Conservation (phyloP, 2,888 invertebrate species). For the Drosophila maculinotata region DNA sequence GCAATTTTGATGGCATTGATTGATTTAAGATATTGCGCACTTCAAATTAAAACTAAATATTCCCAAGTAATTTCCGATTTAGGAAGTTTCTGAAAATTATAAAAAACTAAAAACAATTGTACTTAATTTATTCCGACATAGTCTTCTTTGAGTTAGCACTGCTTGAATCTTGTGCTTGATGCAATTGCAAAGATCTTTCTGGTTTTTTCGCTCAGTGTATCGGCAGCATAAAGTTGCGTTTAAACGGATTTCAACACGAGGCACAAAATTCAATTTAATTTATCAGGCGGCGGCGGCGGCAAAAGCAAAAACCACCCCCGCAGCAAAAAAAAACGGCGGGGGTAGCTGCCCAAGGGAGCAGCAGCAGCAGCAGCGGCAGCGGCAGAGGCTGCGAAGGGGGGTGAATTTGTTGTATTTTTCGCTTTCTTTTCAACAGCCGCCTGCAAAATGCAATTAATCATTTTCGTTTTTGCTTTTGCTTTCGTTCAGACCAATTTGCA, state of each 20-base stretch:
- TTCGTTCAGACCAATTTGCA: background rate
- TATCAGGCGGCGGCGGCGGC: slow-evolving; percentile 42
- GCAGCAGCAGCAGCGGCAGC: background rate
- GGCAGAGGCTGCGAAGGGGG: background rate
- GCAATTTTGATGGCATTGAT: too few relatives aligned
- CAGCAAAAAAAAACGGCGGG: background rate
- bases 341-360: background rate
- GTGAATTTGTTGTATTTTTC: background rate
- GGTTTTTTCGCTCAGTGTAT: background rate
- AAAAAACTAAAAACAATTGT: too few relatives aligned
- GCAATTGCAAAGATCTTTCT: too few relatives aligned
- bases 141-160: too few relatives aligned
- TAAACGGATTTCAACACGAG: slow-evolving; percentile 73
- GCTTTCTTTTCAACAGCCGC: slow-evolving; percentile 3
- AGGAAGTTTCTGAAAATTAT: too few relatives aligned
- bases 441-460: slow-evolving; percentile 68
- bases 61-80: too few relatives aligned
- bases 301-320: slow-evolving; percentile 48
- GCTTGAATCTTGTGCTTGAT: too few relatives aligned
- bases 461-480: slow-evolving; percentile 31
- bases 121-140: too few relatives aligned
- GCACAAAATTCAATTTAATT: slow-evolving; percentile 75
- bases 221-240: slow-evolving; percentile 59
- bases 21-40: too few relatives aligned
- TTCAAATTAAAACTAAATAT: too few relatives aligned